These are phyloP conservation scores for Semaprochilodus insignis DNA, from an alignment of 2,797 vertebrate genomes.

Conservation along the genomic window DNA sequence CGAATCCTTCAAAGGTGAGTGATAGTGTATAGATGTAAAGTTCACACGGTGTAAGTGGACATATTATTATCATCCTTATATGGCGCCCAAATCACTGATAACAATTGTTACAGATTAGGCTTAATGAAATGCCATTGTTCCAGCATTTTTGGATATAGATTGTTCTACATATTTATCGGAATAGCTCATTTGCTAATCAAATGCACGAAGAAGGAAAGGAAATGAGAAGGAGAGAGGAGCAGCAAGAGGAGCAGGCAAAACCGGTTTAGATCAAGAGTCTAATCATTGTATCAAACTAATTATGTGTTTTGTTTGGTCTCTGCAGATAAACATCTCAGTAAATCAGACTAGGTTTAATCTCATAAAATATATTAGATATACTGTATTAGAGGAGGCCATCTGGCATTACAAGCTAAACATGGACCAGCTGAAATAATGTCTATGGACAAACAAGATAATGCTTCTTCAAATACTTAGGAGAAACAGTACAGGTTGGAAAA, in stretches of 20 bases:
- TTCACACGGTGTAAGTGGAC: too few species aligned
- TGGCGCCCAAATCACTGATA: not conserved
- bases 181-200: conserved; percentile 40
- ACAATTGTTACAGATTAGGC: conserved; percentile 16
- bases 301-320: conserved; percentile 28
- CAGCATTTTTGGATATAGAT: conserved; percentile 4
- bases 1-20: too few species aligned
- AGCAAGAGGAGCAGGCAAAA: not conserved
- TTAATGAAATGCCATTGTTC: conserved; percentile 37
- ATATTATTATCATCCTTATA: not conserved
- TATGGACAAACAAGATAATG: not conserved
- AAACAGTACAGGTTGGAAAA: too few species aligned
- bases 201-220: conserved; percentile 22
- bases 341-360: conserved; percentile 4
- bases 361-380: not conserved
- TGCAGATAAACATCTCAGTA: conserved; percentile 25
- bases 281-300: conserved; percentile 35
- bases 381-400: not conserved
- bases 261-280: conserved; percentile 14
- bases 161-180: conserved; percentile 18
- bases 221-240: conserved; percentile 18
- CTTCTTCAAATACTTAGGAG: too few species aligned
- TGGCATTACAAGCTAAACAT: not conserved
- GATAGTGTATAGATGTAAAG: too few species aligned
- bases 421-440: not conserved